Conservation (phyloP, 2,888 invertebrate species). For the Chaetogeoica ovagalla region DNA sequence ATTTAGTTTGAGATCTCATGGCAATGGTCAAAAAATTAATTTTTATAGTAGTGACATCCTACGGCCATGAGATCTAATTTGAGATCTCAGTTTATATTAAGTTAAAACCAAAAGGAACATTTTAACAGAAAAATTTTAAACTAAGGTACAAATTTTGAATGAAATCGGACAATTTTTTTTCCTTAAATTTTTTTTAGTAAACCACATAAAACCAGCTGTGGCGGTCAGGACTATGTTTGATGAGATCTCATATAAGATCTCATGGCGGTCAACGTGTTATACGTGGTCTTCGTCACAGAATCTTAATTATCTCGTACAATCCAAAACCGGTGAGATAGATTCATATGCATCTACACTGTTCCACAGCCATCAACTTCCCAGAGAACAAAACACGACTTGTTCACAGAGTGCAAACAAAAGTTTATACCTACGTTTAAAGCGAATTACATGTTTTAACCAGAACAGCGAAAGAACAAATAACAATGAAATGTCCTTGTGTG, state of each 20-base stretch:
- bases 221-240: not conserved
- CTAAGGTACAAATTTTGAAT: constrained; percentile 1
- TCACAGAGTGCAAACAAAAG: too few species aligned
- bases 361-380: too few species aligned
- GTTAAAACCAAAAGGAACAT: not conserved
- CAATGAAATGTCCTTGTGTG: too few species aligned
- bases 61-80: constrained; percentile 4
- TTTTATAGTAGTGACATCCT: constrained; percentile 7
- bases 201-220: not conserved
- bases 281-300: too few species aligned
- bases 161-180: constrained; percentile 3
- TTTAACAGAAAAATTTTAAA: not conserved
- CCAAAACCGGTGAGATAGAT: too few species aligned
- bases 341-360: too few species aligned
- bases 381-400: too few species aligned
- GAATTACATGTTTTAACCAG: too few species aligned
- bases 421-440: too few species aligned
- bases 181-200: not conserved
- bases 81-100: constrained; percentile 7
- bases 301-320: too few species aligned
- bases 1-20: constrained; percentile 15
- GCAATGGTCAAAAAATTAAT: not conserved
- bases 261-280: constrained; percentile 4
- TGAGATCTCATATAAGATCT: not conserved
- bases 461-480: too few species aligned